Evolutionary conservation across 2,113 vertebrate species (phyloP).

Genomic region (Mesoclemmys tuberculata): DNA sequence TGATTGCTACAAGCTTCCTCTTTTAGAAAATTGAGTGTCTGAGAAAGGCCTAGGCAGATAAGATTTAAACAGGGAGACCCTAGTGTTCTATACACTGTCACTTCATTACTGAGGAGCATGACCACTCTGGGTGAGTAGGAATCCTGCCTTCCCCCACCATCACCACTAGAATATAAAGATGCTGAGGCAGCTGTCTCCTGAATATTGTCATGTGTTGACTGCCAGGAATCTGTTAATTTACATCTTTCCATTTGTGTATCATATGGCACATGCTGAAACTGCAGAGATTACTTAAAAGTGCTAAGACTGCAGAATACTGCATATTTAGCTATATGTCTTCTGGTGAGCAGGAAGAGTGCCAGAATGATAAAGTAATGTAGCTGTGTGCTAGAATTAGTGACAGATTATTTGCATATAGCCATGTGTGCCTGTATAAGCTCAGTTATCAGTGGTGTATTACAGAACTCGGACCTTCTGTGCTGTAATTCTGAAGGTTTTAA

Average conservation of each 20-base stretch:
- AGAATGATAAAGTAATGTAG: constrained; percentile 26
- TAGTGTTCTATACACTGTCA: neutral
- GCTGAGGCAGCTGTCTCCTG: constrained; percentile 47
- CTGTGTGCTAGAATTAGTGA: constrained; percentile 59
- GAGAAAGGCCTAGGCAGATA: neutral
- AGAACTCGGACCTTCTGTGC: constrained; percentile 1
- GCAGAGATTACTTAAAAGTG: constrained; percentile 28
- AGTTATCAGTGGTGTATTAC: constrained; percentile 29
- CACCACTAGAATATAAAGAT: neutral
- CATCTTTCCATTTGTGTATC: neutral
- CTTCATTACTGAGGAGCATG: neutral
- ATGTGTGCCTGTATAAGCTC: neutral
- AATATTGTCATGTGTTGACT: neutral
- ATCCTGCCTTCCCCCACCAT: neutral
- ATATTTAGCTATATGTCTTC: neutral
- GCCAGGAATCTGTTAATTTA: neutral
- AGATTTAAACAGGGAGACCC: neutral
- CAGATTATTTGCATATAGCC: constrained; percentile 60
- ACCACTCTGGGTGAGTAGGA: neutral
- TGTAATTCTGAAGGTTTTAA: constrained; percentile 63
- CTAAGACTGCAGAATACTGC: constrained; percentile 38
- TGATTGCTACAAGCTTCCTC: neutral
- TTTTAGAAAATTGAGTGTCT: neutral
- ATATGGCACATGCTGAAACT: neutral
- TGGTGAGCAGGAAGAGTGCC: constrained; percentile 30